A percentile compares a stretch with the other conserved stretches of the same genome.
phyloP scores from a whole-genome alignment of 2,113 vertebrate species.

The Cygnus atratus region DNA sequence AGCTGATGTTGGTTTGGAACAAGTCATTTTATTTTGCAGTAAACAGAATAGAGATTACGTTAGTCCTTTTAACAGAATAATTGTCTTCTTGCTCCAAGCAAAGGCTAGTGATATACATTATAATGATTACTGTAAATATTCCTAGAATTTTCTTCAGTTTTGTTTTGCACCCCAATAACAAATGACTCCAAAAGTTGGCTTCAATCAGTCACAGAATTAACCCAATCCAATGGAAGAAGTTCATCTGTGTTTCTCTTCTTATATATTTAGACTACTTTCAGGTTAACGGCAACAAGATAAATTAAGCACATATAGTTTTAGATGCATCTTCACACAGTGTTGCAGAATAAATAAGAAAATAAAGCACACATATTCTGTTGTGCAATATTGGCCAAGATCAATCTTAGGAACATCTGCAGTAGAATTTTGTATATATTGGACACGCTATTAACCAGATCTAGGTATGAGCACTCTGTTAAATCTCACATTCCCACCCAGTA shows the following conservation, averaged over 20 bases:
- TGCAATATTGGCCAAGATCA: not conserved
- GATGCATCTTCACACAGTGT: not conserved
- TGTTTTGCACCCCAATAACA: not conserved
- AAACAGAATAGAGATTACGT: not conserved
- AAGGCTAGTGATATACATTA: not conserved
- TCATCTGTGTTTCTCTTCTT: not conserved
- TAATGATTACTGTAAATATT: not conserved
- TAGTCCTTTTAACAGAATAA: not conserved
- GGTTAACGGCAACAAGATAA: not conserved
- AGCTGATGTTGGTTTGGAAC: not conserved
- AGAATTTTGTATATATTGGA: not conserved
- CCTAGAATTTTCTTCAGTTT: not conserved
- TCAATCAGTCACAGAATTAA: not conserved
- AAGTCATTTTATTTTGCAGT: not conserved
- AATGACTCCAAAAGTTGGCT: not conserved
- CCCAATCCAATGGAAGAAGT: not conserved
- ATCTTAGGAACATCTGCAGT: not conserved
- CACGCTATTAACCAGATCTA: not conserved
- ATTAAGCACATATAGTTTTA: not conserved
- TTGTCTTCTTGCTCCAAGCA: not conserved
- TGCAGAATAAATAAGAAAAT: not conserved
- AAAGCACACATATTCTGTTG: not conserved
- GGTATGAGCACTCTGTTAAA: not conserved
- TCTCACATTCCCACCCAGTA: slow-evolving; percentile 21
- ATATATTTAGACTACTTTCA: not conserved